Conservation (phyloP, 2,113 vertebrate genomes). For the Caracal caracal region DNA sequence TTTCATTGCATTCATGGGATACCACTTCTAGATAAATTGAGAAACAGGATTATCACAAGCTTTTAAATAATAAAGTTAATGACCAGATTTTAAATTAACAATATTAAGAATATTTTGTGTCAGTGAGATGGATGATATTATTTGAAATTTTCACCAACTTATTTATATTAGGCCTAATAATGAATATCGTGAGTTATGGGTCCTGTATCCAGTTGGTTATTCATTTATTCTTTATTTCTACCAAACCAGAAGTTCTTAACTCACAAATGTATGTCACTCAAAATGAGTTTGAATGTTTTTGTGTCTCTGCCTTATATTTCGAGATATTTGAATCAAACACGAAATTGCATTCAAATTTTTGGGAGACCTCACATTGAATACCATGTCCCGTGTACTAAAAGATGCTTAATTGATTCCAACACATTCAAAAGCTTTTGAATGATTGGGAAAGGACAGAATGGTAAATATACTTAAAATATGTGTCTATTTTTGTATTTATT, state of each 20-base stretch:
- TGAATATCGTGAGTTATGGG: background rate
- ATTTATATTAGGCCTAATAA: background rate
- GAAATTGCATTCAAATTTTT: background rate
- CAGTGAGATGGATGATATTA: background rate
- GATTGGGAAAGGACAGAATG: background rate
- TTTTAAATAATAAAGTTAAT: slow-evolving; percentile 52
- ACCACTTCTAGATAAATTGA: background rate
- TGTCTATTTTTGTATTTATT: background rate
- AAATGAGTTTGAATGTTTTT: slow-evolving; percentile 1
- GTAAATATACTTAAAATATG: background rate
- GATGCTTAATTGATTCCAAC: background rate
- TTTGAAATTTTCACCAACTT: slow-evolving; percentile 3
- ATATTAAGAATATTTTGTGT: background rate
- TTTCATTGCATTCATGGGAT: background rate
- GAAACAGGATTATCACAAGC: background rate
- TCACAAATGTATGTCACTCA: background rate
- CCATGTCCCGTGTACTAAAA: background rate
- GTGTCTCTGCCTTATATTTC: background rate
- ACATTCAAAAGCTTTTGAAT: background rate
- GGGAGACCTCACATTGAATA: background rate
- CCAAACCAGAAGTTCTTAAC: slow-evolving; percentile 12
- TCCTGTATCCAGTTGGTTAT: background rate
- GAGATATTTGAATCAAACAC: background rate
- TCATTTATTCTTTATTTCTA: slow-evolving; percentile 6
- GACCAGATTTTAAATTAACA: slow-evolving; percentile 27